Base-by-base conservation (phyloP, 1,140 invertebrate species). In the Potamilus streckersoni region DNA sequence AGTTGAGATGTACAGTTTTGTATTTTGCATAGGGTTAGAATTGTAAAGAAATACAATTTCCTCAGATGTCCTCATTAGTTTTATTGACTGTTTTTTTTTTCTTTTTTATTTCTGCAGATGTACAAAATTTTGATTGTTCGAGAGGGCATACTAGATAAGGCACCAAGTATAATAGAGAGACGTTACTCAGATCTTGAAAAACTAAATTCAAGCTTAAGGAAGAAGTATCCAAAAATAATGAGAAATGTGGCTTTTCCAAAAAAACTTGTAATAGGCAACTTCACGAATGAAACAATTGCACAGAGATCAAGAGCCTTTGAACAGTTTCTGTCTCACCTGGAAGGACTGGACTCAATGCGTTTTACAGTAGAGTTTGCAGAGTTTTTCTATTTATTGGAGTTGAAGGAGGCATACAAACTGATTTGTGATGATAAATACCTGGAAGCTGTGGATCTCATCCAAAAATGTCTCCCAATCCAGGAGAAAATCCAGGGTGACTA, bases 101-200 rank as follows among this genome's bases (percentile, higher is more conserved):
- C 19, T 57, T 55, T 58, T 15, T 57, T 57, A 31, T 31, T 49
- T 59, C 83, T 84, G 15, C 65, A 86, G 79, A 78, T 74, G 57
- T 88, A 88, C 69, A 84, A 86, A 14, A 75, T 88, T 55, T 56
- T 87, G 16, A 79, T 88, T 12, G 86, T 84, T 76, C 71, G 79
- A 73, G 71, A 75, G 16, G 79, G 82, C 27, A 81, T 81, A 20
- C 23, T 87, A 6, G 85, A 89, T 63, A 79, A 78, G 3, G 72
- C 80, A 56, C 93, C 93, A 20, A 92, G 92, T 0, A 91, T 92
- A 61, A 92, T 95, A 55, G 93, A 94, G 82, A 89, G 94, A 73
- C 90, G 94, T 79, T 95, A 95, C 81, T 94, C 94, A 13, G 93
- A 95, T 80, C 95, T 95, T 87, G 87, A 93, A 11, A 92, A 92